Percentiles rank a stretch among this genome's conserved stretches.
These are phyloP conservation scores for Chloropsis cyanopogon DNA, from an alignment of 2,113 vertebrate genomes.

Conservation along the genomic window DNA sequence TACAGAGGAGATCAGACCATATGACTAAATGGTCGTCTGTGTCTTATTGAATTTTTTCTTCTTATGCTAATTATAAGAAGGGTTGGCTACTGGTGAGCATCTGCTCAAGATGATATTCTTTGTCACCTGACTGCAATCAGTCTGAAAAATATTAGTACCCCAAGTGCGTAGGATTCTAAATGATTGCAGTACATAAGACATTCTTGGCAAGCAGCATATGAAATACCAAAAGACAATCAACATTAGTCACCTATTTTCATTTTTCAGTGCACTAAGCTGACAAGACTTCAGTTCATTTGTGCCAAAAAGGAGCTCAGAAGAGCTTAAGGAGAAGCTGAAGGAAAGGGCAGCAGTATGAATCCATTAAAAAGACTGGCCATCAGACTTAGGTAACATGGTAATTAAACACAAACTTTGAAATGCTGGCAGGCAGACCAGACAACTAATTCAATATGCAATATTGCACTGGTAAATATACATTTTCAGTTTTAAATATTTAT, in stretches of 20 bases:
- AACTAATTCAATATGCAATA: slow-evolving; percentile 36
- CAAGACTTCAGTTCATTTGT: slow-evolving; percentile 3
- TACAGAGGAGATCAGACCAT: neutral
- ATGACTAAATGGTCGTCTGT: neutral
- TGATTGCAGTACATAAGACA: neutral
- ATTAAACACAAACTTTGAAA: slow-evolving; percentile 22
- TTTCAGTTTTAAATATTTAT: slow-evolving; percentile 58
- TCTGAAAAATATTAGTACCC: neutral
- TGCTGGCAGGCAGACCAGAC: neutral
- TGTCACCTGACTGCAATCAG: neutral
- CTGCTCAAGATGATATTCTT: neutral
- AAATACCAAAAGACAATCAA: slow-evolving; percentile 25
- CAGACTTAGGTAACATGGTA: neutral
- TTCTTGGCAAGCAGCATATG: neutral
- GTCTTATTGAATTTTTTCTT: neutral
- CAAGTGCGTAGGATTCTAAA: neutral
- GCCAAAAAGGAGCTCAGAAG: neutral
- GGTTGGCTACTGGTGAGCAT: neutral
- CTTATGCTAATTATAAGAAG: neutral
- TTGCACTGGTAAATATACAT: slow-evolving; percentile 57
- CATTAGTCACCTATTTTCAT: slow-evolving; percentile 1
- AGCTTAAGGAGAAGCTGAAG: slow-evolving; percentile 5
- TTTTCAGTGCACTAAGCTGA: neutral
- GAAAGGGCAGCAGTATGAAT: neutral
- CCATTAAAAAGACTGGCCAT: neutral